These are phyloP conservation scores for Tapirus terrestris DNA, from an alignment of 2,113 vertebrate species.

Conservation along the genomic window DNA sequence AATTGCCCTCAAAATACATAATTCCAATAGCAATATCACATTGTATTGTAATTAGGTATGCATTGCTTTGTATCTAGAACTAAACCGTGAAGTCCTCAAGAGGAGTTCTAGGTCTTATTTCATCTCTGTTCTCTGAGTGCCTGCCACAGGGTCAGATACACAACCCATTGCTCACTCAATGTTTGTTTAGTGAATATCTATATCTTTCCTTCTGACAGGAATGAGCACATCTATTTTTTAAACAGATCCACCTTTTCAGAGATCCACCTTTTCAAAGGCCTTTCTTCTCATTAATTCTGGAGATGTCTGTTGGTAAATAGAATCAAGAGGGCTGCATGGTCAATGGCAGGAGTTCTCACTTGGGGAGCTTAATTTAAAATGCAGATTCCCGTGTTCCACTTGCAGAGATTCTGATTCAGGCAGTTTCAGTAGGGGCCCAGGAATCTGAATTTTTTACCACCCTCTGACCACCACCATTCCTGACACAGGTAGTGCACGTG, in stretches of 20 bases:
- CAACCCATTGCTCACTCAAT: neutral
- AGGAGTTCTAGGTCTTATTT: neutral
- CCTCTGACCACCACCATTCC: neutral
- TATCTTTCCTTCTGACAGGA: neutral
- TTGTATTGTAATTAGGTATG: neutral
- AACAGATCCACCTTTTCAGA: neutral
- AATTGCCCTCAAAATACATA: neutral
- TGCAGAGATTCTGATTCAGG: neutral
- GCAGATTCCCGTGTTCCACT: neutral
- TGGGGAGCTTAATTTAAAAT: neutral
- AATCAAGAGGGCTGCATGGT: neutral
- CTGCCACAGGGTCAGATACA: neutral
- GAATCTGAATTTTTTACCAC: neutral
- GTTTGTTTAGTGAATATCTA: neutral
- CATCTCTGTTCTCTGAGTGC: neutral
- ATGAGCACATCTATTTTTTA: neutral
- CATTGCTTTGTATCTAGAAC: neutral
- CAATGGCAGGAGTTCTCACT: constrained; percentile 1
- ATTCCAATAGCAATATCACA: neutral
- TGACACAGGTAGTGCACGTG: neutral
- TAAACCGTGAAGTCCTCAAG: neutral
- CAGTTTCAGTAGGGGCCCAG: neutral
- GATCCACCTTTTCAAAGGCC: neutral
- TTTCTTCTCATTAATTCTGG: neutral
- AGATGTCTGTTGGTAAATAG: neutral